Conservation (phyloP, 2,888 invertebrate species). For the Rotaria magnacalcarata region DNA sequence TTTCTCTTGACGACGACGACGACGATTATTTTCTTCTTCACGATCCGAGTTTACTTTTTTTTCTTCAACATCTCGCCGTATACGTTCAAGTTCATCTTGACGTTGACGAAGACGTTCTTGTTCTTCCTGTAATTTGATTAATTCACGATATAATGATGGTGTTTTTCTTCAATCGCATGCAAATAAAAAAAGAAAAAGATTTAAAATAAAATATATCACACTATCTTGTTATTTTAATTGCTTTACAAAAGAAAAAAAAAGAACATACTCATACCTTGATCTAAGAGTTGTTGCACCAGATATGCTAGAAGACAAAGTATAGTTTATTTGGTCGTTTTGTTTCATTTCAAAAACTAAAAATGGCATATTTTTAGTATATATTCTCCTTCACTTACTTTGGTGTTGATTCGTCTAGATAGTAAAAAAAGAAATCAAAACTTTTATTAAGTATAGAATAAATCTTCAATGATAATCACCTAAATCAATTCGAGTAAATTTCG, state of each 20-base stretch:
- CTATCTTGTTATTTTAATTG: too few species aligned
- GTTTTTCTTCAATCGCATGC: not conserved
- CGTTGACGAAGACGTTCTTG: conserved; percentile 28
- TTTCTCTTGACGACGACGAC: not conserved
- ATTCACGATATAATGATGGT: not conserved
- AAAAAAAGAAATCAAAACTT: not conserved
- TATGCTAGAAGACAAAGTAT: not conserved
- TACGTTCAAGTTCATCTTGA: not conserved
- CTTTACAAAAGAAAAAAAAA: too few species aligned
- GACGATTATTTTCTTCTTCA: not conserved
- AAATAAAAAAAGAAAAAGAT: too few species aligned
- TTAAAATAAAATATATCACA: too few species aligned
- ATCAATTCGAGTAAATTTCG: not conserved
- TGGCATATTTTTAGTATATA: too few species aligned
- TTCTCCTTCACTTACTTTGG: not conserved
- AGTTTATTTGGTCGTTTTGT: too few species aligned
- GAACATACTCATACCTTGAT: not conserved
- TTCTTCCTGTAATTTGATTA: conserved; percentile 20
- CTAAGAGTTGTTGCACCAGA: not conserved
- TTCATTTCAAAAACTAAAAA: too few species aligned
- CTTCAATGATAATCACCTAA: not conserved
- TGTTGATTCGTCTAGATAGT: not conserved
- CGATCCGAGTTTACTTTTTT: not conserved
- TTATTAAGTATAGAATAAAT: not conserved
- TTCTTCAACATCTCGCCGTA: not conserved